Conservation (phyloP, 2,888 invertebrate genomes). For the Drosophila basisetae region DNA sequence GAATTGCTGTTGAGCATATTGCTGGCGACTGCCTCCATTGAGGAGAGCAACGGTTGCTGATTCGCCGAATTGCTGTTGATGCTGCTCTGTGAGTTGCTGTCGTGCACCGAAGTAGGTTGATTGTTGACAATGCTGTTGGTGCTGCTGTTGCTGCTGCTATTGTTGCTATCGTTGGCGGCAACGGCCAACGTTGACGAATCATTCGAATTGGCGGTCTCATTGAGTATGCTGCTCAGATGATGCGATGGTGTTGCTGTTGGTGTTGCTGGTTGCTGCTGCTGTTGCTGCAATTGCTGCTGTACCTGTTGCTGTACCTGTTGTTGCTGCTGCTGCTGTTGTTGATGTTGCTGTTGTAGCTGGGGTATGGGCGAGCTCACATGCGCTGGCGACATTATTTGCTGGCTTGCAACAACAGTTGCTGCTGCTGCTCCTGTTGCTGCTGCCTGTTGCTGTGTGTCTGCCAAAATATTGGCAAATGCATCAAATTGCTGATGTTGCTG, state of each 20-base stretch:
- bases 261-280: conserved; percentile 67
- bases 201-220: conserved; percentile 84
- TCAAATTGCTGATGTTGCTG: conserved; percentile 71
- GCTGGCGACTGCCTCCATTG: conserved; percentile 64
- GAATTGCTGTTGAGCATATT: conserved; percentile 81
- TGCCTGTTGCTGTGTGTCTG: conserved; percentile 48
- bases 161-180: conserved; percentile 84
- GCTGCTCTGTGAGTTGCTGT: conserved; percentile 85
- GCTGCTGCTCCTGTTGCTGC: conserved; percentile 41
- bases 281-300: conserved; percentile 62
- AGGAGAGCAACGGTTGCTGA: conserved; percentile 74
- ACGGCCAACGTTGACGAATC: conserved; percentile 84
- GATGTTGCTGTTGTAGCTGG: conserved; percentile 62
- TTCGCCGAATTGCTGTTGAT: conserved; percentile 80
- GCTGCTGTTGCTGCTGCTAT: conserved; percentile 84
- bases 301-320: conserved; percentile 53
- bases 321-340: conserved; percentile 60
- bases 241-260: conserved; percentile 77
- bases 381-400: conserved; percentile 63
- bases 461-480: conserved; percentile 74
- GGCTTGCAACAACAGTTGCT: conserved; percentile 30
- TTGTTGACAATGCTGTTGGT: conserved; percentile 85
- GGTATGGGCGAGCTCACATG: conserved; percentile 65
- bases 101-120: conserved; percentile 85
- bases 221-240: conserved; percentile 80